phyloP scores from a whole-genome alignment of 1,140 invertebrate genomes.

The Hydropsyche tenuis region DNA sequence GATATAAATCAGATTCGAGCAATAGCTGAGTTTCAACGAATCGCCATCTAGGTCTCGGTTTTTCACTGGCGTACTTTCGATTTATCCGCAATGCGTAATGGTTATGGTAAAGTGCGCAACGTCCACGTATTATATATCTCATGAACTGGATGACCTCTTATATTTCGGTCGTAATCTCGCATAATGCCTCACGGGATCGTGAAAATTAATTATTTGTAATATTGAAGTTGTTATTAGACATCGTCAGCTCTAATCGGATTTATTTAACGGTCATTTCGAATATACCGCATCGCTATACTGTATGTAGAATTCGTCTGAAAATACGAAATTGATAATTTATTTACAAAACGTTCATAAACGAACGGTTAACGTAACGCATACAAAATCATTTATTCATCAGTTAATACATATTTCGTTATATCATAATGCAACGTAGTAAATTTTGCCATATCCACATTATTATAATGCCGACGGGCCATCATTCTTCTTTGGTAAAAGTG shows the following conservation, averaged over 20 bases:
- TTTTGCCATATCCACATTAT: conserved; percentile 10
- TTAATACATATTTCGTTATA: not conserved
- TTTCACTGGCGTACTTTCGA: not conserved
- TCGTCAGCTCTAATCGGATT: conserved; percentile 9
- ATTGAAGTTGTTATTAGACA: too few relatives aligned
- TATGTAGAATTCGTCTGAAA: not conserved
- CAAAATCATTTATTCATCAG: too few relatives aligned
- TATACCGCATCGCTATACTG: conserved; percentile 2
- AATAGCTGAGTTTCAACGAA: too few relatives aligned
- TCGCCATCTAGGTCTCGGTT: too few relatives aligned
- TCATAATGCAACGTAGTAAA: not conserved
- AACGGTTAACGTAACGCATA: too few relatives aligned
- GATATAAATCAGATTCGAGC: not conserved
- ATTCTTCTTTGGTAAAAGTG: conserved; percentile 24
- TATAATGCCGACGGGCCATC: not conserved
- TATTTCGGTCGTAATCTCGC: too few relatives aligned
- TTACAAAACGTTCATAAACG: not conserved
- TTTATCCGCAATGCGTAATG: conserved; percentile 8
- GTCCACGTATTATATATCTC: too few relatives aligned
- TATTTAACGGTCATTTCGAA: conserved; percentile 1
- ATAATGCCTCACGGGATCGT: too few relatives aligned
- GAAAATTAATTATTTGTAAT: too few relatives aligned
- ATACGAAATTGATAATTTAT: not conserved
- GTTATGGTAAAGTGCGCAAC: too few relatives aligned
- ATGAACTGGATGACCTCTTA: too few relatives aligned